Conservation (phyloP, 2,888 invertebrate genomes). For the Neocrepidodera transversa region DNA sequence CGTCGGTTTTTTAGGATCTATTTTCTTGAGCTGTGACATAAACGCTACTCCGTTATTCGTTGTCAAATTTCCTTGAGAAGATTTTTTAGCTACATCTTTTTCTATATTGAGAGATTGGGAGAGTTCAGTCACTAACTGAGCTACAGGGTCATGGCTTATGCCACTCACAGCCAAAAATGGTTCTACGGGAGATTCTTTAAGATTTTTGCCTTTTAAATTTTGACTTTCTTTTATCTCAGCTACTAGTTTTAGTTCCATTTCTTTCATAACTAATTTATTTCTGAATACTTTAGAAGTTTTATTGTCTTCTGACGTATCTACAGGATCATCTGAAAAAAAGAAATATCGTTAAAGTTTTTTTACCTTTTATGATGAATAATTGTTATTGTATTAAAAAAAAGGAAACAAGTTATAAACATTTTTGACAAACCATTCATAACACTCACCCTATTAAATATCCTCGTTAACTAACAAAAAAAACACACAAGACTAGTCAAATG, state of each 20-base stretch:
- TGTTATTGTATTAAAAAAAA: background rate
- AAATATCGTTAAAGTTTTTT: background rate
- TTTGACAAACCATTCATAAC: constrained; percentile 27
- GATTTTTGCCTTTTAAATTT: constrained; percentile 68
- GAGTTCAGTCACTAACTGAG: constrained; percentile 82
- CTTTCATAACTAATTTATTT: constrained; percentile 73
- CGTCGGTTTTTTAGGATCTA: constrained; percentile 69
- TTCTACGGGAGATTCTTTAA: constrained; percentile 64
- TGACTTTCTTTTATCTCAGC: constrained; percentile 85
- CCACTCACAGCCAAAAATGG: constrained; percentile 61
- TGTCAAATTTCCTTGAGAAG: constrained; percentile 44
- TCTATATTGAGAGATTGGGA: constrained; percentile 77
- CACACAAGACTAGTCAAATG: constrained; percentile 20
- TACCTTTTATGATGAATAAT: background rate
- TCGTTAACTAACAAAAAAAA: constrained; percentile 37
- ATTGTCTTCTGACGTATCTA: constrained; percentile 50
- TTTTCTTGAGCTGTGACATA: constrained; percentile 76
- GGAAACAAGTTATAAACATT: no score
- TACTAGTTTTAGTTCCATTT: constrained; percentile 82
- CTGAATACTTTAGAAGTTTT: constrained; percentile 58
- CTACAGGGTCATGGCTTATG: constrained; percentile 74
- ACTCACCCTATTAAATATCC: constrained; percentile 36
- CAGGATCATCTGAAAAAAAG: constrained; percentile 38
- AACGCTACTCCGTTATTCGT: constrained; percentile 61
- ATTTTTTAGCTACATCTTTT: constrained; percentile 44